Base-by-base conservation (phyloP, 2,888 invertebrate species). In the Chamaedrilus cognettii region DNA sequence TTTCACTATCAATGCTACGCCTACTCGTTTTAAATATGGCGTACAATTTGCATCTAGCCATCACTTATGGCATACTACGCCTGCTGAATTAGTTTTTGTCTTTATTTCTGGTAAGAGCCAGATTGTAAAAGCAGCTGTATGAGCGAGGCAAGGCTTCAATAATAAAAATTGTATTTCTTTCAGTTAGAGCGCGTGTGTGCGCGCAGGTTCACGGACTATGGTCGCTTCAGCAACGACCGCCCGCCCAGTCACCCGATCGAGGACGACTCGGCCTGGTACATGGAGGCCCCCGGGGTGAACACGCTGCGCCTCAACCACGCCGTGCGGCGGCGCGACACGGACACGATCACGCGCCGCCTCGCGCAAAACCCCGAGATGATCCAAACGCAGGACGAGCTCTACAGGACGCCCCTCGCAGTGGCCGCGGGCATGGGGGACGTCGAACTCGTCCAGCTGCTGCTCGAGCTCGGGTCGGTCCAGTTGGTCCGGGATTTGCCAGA, bases 371-470 rank as follows among this genome's bases (percentile, higher is more conserved):
- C 51, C n/a, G 51, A 52, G 31, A n/a, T 19, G 31, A 19, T 62
- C 32, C 51, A 49, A 31, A 7, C 19, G 28, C 28, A 31, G 15
- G 83, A 84, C 70, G 82, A 79, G 72, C 83, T 78, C 72, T 84
- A 78, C 75, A 84, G 84, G 73, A 84, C 84, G 19, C 83, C 84
- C 1, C 76, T 84, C 19, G 84, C 84, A 83, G 75, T 79, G 26
- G 82, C 83, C 7, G 76, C 78, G 65, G 70, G 77, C 26, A 71
- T 76, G 58, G 82, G 82, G 5, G 80, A 80, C 68, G 65, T 82
- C 7, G 75, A 79, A n/a, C 77, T 83, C 73, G 81, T 78, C 62
- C 77, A 78, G 64, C 80, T 78, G 66, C 75, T 84, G 3, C 64
- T 84, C 7, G 80, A 82, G 55, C 76, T 77, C 68, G 82, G 83